Base-by-base conservation (phyloP, 2,888 invertebrate species). In the Euzophera pinguis region DNA sequence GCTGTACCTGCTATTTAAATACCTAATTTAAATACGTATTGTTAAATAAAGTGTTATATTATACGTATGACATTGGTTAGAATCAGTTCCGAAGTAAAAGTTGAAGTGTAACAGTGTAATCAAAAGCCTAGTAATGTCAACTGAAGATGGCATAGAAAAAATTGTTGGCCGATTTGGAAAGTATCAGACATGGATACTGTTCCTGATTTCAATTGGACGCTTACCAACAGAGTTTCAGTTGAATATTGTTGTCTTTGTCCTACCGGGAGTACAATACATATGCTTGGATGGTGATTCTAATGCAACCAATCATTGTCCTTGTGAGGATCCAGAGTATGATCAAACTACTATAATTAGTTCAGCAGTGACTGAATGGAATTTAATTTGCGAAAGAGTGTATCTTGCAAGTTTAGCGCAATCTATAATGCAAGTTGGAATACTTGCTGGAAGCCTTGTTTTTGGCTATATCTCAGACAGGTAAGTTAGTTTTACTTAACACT, bases 361-460 rank as follows among this genome's bases (percentile, higher is more conserved):
- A 1, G 92, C 93, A 7, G 89, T 91, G 0, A 91, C 88, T 8
- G 88, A 93, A 80, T 93, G 92, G 92, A 65, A 92, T 64, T 80
- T 93, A 34, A 92, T 93, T 53, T 93, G 93, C 61, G 91, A 91
- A 27, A 83, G 81, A 56, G 77, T 81, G 51, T 86, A 86, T 58
- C 65, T 92, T 39, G 89, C 91, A 0, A 92, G 92, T 68, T 70
- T 92, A 13, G 84, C 89, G 9, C 92, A 92, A 64, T 88, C 91
- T 0, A 85, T 90, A 60, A 73, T 91, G 62, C 92, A 92, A 81
- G 75, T 91, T 51, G 92, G 92, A 39, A 86, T 92, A 50, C 73
- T 92, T 39, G 68, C 81, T 5, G 92, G 92, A 12, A 92, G 92
- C 61, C 70, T 92, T 58, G 59, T 91, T 12, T 92, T 90, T 67